Evolutionary conservation across 1,140 invertebrate genomes (phyloP), one percentile per base, ranked within the genome.

Genomic region (Drosophila tani): DNA sequence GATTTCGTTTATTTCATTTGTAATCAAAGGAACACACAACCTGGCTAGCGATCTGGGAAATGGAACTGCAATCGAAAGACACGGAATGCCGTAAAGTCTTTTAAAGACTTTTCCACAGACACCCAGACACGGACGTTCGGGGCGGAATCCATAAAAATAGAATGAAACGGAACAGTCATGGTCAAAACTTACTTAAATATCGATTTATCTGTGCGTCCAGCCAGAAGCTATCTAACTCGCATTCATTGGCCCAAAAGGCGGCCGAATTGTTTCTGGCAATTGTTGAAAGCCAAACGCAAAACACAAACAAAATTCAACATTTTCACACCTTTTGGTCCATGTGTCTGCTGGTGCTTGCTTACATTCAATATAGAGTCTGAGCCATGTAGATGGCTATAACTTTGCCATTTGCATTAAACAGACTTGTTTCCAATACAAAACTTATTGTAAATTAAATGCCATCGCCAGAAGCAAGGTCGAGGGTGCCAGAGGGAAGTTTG

Each of bases 1-100:
- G 50, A 81, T 81, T 88, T 88, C 84, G 85, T 81, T 88, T 88
- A 78, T 88, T 88, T 88, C 85, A 85, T 90, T 88, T 90, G 78
- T 82, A 88, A 88, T 88, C 84, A 88, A 88, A 90, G 78, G 68
- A 70, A 84, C 51, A 80, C 59, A 75, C 50, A 73, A 70, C 69
- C 75, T 80, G 43, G 57, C 35, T 2, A 46, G 69, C 50, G 17
- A 38, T 35, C 60, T 38, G 53, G 32, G 53, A 76, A 53, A 67
- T 63, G 49, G 14, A 41, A 53, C 29, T 60, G 63, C 55, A 81
- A 76, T 83, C 63, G 77, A 73, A 80, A 68, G 45, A 38, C 69
- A 46, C 49, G 53, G 65, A 75, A 82, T 56, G 45, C 65, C 65
- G 74, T 78, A 81, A 73, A 71, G 81, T 69, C 85, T 84, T 56